Evolutionary conservation across 2,113 vertebrate genomes (phyloP), one percentile per base, ranked within the genome.

Genomic region (Bolborhynchus lineola): DNA sequence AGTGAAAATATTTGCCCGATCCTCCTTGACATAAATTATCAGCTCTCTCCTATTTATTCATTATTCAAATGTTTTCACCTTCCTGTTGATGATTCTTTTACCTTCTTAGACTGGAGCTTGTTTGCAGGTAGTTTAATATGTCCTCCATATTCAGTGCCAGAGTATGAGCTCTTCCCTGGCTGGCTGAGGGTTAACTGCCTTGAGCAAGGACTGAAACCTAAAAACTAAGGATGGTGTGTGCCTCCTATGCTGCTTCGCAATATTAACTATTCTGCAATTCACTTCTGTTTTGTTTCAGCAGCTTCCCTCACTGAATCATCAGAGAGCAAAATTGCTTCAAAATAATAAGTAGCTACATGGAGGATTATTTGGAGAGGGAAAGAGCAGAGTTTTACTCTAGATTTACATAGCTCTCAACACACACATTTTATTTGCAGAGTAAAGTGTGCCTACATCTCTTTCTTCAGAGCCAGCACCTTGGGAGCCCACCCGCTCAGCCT

Each of bases 291-390:
- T 96, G 95, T 96, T 94, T 95, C 92, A 93, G 83, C 62, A 82
- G 70, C 70, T 93, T 93, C 53, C 62, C 74, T 94, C 81, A 72
- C 91, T 87, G 92, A 94, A 91, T 94, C 92, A 96, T 88, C 92
- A 93, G 77, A 95, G 95, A 95, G 87, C 70, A 96, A 96, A 97
- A 96, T 94, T 94, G 82, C 84, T 90, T 95, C 86, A 88, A 95
- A 96, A 96, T 94, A 96, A 94, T 72, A 92, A 86, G 60, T 47
- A 76, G 70, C 65, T 92, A 81, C 2, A 6, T 26, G 77, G 63
- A 94, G 46, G 39, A 37, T 62, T 91, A 69, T 93, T 89, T 92
- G 69, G 77, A 57, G 25, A 92, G 16, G 44, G 35, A 90, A 89
- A 87, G 60, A 71, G 19, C 60, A 76, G 92, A 79, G 16, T 64